Evolutionary conservation across 1,140 invertebrate species (phyloP), one percentile per base, ranked within the genome.

Genomic region (Eufriesea mexicana): DNA sequence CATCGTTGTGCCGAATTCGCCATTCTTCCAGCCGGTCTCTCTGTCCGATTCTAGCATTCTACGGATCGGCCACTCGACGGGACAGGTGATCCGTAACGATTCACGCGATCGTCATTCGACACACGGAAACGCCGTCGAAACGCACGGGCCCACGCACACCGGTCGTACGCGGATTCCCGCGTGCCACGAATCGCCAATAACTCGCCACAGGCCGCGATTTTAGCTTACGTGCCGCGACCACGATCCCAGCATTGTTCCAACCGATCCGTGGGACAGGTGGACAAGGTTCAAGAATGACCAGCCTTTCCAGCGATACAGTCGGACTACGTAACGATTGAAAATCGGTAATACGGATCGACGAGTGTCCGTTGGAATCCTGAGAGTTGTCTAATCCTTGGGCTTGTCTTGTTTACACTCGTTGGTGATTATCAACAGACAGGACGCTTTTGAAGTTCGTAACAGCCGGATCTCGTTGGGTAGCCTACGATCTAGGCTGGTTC

Each of bases 151-250:
- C 8, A 9, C 49, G 35, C 35, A 57, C 62, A 45, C 18, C 45
- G 73, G 25, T 62, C n/a, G 16, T 47, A 68, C 66, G 49, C 51
- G 42, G 61, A 51, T 72, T 51, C 23, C 18, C 4, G 10, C 59
- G 67, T 72, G 45, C 57, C 25, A 47, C 55, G 67, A 72, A 79
- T 79, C 57, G 23, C 20, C 28, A 25, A 61, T 49, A 20, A 62
- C 25, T 49, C 23, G 28, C 8, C 4, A 10, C 47, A 7, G 1
- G 35, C 20, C 5, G 54, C 35, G 49, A 14, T 49, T n/a, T 35
- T 49, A 35, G 49, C 23, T 77, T 77, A 66, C 61, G 61, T 25
- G 28, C 10, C 28, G 45, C 12, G 49, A 35, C 47, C 72, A 9
- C 71, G 71, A 66, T 66, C 42, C 12, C 23, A 12, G 5, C 70